Evolutionary conservation across 2,888 invertebrate genomes (phyloP), one percentile per base, ranked within the genome.

Genomic region (Notodonta dromedarius): DNA sequence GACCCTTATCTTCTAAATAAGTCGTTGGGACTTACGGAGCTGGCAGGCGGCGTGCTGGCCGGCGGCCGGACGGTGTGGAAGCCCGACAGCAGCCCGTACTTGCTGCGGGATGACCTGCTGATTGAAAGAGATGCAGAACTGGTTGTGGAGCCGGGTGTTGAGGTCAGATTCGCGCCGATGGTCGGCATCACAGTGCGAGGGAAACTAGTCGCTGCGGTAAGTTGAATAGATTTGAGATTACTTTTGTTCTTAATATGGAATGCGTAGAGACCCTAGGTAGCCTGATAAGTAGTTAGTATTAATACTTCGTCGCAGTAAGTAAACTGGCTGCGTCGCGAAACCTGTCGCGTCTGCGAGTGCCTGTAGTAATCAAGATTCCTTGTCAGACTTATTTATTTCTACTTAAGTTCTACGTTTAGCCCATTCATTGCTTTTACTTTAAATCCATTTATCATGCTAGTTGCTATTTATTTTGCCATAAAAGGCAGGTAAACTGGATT

Each of bases 131-230:
- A 96, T 67, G 98, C 96, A 0, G 96, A 97, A 79, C 92, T 99
- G 77, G 94, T 96, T 60, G 95, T 99, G 63, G 98, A 98, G 84
- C 96, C 98, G 13, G 99, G 99, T 39, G 98, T 98, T 0, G 96
- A 96, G 79, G 93, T 99, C 60, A 95, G 96, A 75, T 98, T 99
- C 88, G 97, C 97, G 6, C 97, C 99, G 4, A 98, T 98, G 93
- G 96, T 97, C 77, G 99, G 99, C 68, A 96, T 99, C 82, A 98
- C 98, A 40, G 97, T 99, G 55, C 95, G 97, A 80, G 99, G 99
- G 75, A 95, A 97, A 71, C 94, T 99, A 42, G 95, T 96, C 63
- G 99, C 99, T 60, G 95, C 97, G 95, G 99, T 99, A 94, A 96
- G 96, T 94, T 24, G 1, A 39, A 55, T 53, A 35, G 2, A 13